Conservation (phyloP, 2,797 vertebrate species). For the Myoxocephalus aenaeus region DNA sequence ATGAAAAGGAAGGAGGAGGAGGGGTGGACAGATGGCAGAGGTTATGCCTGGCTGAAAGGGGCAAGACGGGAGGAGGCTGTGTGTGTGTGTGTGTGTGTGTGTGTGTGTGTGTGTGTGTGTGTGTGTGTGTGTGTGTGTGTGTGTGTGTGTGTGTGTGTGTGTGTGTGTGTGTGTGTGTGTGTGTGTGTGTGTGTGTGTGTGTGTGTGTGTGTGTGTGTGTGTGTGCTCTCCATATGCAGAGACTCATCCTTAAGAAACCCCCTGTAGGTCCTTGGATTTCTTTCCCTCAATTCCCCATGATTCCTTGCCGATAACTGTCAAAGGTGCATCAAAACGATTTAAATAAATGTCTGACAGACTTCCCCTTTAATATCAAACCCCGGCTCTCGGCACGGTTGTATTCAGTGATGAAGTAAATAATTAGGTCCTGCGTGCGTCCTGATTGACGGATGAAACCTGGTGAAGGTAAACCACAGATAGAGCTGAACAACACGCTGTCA, state of each 20-base stretch:
- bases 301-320: slow-evolving; percentile 32
- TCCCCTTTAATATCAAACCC: slow-evolving; percentile 32
- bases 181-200: slow-evolving; percentile 12
- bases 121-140: too few relatives aligned
- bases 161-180: slow-evolving; percentile 19
- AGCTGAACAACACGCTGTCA: slow-evolving; percentile 73
- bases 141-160: slow-evolving; percentile 23
- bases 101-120: slow-evolving; percentile 1
- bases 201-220: not conserved
- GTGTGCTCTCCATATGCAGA: slow-evolving; percentile 30
- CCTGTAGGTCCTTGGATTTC: slow-evolving; percentile 11
- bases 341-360: slow-evolving; percentile 23
- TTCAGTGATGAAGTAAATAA: slow-evolving; percentile 70
- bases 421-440: slow-evolving; percentile 49
- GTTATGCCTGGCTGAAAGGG: slow-evolving; percentile 81
- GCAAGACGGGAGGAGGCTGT: slow-evolving; percentile 59
- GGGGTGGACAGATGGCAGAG: slow-evolving; percentile 76
- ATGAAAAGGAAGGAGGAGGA: slow-evolving; percentile 36
- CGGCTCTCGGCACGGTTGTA: not conserved
- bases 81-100: too few relatives aligned
- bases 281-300: slow-evolving; percentile 29
- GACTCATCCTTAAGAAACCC: slow-evolving; percentile 46
- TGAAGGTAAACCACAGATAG: slow-evolving; percentile 63
- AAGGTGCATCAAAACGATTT: slow-evolving; percentile 17
- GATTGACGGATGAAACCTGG: slow-evolving; percentile 73